Evolutionary conservation across 2,113 vertebrate species (phyloP).

Genomic region (Holacanthus passer): DNA sequence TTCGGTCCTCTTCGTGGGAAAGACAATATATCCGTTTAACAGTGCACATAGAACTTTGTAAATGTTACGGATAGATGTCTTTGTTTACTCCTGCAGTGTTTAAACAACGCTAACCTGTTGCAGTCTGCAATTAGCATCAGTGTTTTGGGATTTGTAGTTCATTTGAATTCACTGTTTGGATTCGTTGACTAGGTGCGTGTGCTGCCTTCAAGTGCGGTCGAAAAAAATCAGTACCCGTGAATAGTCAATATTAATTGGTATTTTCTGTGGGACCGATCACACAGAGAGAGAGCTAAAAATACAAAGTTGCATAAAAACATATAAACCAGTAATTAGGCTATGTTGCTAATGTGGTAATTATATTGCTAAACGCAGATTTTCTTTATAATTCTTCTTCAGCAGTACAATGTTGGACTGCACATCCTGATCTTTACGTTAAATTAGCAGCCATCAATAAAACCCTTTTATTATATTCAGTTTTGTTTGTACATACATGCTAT

Average conservation of each 20-base stretch:
- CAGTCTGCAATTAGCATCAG: fast-evolving
- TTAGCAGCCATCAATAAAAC: background rate
- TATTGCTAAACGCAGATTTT: background rate
- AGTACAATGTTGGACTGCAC: too few relatives aligned
- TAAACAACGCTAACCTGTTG: background rate
- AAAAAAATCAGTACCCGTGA: background rate
- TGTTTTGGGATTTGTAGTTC: conserved; percentile 1
- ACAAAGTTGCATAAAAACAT: background rate
- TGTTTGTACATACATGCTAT: background rate
- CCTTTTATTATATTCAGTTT: background rate
- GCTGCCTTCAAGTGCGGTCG: background rate
- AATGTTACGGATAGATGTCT: fast-evolving
- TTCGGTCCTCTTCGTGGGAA: background rate
- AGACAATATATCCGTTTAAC: background rate
- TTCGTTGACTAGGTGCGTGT: fast-evolving
- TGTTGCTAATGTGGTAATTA: background rate
- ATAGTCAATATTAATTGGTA: background rate
- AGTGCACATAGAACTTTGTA: background rate
- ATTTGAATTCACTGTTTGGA: background rate
- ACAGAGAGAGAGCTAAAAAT: background rate
- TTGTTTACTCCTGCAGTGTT: background rate
- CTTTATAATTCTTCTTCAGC: background rate
- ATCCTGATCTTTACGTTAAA: background rate
- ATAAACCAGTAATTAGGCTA: background rate
- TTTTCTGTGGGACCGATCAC: background rate